Evolutionary conservation across 1,140 invertebrate genomes (phyloP), one percentile per base, ranked within the genome.

Genomic region (Plutomurus gul): DNA sequence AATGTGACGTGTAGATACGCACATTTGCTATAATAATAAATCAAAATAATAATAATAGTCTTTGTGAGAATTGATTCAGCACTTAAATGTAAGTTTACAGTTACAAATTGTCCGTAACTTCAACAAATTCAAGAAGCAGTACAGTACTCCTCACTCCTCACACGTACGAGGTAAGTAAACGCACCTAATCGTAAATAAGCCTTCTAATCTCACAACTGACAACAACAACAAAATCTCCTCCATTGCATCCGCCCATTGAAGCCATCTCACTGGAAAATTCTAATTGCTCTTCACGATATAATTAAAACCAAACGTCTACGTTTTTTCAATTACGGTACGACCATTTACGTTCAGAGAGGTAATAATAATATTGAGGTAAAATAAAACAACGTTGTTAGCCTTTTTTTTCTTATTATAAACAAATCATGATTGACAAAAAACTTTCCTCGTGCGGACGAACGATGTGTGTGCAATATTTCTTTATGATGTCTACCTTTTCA

Each of bases 131-230:
- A 30, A 6, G 30, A 51, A 51, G 7, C 47, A 22, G 25, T 22
- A 22, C 8, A 25, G 47, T 10, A 51, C 11, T 60, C 22, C n/a
- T n/a, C n/a, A n/a, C n/a, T 36, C 4, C 56, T 51, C 25, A 65
- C 56, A 33, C n/a, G n/a, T n/a, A n/a, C n/a, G n/a, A n/a, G n/a
- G n/a, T n/a, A n/a, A n/a, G n/a, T n/a, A n/a, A n/a, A n/a, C n/a
- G n/a, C n/a, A n/a, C n/a, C n/a, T n/a, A n/a, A n/a, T n/a, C n/a
- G n/a, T 43, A 43, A 10, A 10, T 43, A 65, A 65, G 56, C 56
- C 56, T 65, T 65, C 56, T 27, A 65, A 65, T 65, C 56, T 65
- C 56, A 65, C 16, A 65, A 16, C 56, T 65, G 56, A 65, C 56
- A 65, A 65, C 8, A n/a, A 49, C 20, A 65, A 65, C 27, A n/a